A percentile compares a stretch with the other conserved stretches of the same genome.
Conservation (phyloP, 2,888 invertebrate species). For the Xestia xanthographa region DNA sequence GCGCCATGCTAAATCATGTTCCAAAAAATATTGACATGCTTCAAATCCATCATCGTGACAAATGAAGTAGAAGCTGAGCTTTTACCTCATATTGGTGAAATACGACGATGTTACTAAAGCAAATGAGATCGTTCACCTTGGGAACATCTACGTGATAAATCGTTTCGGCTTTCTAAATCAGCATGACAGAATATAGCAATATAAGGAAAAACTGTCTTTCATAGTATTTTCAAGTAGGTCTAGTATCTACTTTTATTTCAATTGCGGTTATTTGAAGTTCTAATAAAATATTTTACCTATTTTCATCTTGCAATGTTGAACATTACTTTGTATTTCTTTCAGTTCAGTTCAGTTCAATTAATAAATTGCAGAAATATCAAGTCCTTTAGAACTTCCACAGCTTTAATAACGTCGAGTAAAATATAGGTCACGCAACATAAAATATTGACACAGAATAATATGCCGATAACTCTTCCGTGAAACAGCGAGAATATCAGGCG, state of each 20-base stretch:
- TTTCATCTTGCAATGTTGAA: not conserved
- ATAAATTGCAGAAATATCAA: conserved; percentile 10
- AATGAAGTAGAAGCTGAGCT: conserved; percentile 36
- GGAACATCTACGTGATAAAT: conserved; percentile 54
- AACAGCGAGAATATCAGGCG: conserved; percentile 34
- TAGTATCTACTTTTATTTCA: conserved; percentile 3
- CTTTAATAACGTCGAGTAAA: conserved; percentile 25
- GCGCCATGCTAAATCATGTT: not conserved
- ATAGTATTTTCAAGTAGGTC: not conserved
- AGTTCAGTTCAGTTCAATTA: no score
- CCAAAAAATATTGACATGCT: conserved; percentile 37
- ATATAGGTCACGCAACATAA: conserved; percentile 44
- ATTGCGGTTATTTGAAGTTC: not conserved
- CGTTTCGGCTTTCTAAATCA: conserved; percentile 47
- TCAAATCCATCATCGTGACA: conserved; percentile 55
- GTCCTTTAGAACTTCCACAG: not conserved
- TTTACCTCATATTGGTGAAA: conserved; percentile 29
- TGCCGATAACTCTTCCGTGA: conserved; percentile 51
- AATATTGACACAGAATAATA: conserved; percentile 54
- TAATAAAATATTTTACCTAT: conserved; percentile 3
- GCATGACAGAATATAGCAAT: conserved; percentile 39
- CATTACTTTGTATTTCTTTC: not conserved
- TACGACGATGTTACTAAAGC: conserved; percentile 50
- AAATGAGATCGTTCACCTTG: conserved; percentile 54
- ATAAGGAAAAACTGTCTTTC: conserved; percentile 8